These are phyloP conservation scores for Pemphredon lugubris DNA, from an alignment of 2,888 invertebrate species.

Conservation along the genomic window DNA sequence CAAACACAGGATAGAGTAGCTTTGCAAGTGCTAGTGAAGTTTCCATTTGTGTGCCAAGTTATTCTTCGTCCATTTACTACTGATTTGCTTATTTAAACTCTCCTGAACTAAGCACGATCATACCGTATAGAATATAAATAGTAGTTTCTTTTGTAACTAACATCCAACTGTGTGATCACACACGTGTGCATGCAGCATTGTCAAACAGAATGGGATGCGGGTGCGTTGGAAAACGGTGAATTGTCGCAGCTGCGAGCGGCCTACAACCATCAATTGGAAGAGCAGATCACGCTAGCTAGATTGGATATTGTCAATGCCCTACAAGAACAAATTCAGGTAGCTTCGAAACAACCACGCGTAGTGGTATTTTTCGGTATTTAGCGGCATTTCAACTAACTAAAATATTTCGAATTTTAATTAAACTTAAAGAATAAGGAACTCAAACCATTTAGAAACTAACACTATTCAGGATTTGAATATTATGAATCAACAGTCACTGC, in stretches of 20 bases:
- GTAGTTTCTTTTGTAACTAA: slow-evolving; percentile 57
- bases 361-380: neutral
- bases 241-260: slow-evolving; percentile 74
- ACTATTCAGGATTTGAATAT: too few species aligned
- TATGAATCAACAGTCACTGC: too few species aligned
- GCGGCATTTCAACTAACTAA: neutral
- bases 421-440: too few species aligned
- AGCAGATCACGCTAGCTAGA: slow-evolving; percentile 85
- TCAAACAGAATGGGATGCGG: slow-evolving; percentile 78
- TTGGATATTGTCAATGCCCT: slow-evolving; percentile 87
- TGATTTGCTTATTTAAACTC: neutral
- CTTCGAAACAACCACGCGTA: slow-evolving; percentile 54
- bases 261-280: slow-evolving; percentile 81
- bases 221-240: slow-evolving; percentile 73
- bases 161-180: slow-evolving; percentile 63
- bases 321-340: slow-evolving; percentile 89
- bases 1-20: neutral
- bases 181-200: slow-evolving; percentile 77
- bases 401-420: neutral
- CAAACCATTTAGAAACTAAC: too few species aligned
- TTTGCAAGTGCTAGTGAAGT: neutral
- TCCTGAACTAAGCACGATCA: slow-evolving; percentile 3
- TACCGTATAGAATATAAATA: neutral
- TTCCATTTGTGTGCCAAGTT: neutral
- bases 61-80: neutral